phyloP scores from a whole-genome alignment of 1,140 invertebrate genomes.

The Trypoxylus dichotomus region DNA sequence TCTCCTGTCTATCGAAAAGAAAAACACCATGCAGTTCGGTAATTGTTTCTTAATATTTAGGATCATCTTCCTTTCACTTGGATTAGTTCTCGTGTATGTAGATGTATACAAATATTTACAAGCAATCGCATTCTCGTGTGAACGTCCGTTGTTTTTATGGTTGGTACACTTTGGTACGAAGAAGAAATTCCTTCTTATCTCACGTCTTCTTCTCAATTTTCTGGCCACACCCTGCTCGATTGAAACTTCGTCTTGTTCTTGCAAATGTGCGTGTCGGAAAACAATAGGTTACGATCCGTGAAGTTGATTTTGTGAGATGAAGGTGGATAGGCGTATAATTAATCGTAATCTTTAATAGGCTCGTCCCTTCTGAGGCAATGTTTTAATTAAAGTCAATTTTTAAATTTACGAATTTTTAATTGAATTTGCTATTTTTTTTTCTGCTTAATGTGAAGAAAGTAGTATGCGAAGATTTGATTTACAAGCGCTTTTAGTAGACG shows the following conservation, averaged over 20 bases:
- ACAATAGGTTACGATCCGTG: neutral
- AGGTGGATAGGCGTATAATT: too few species aligned
- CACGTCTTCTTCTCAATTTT: neutral
- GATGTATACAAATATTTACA: neutral
- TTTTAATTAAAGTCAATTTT: too few species aligned
- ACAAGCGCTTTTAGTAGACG: too few species aligned
- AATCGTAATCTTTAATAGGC: too few species aligned
- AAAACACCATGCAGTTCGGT: neutral
- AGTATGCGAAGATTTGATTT: too few species aligned
- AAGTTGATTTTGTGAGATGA: too few species aligned
- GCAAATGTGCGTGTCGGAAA: neutral
- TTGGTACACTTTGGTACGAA: neutral
- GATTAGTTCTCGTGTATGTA: neutral
- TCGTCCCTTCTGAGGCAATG: too few species aligned
- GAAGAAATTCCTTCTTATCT: neutral
- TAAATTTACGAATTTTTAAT: too few species aligned
- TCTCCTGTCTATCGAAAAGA: constrained; percentile 9
- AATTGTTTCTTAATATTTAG: constrained; percentile 13
- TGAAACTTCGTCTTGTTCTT: neutral
- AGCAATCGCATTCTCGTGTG: neutral
- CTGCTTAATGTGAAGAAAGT: too few species aligned
- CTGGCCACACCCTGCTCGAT: neutral
- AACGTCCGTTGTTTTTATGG: neutral
- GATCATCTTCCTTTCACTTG: constrained; percentile 21
- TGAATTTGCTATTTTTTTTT: too few species aligned